These are phyloP conservation scores for Trididemnum miniatum DNA, from an alignment of 23 tunicate species.

Conservation along the genomic window DNA sequence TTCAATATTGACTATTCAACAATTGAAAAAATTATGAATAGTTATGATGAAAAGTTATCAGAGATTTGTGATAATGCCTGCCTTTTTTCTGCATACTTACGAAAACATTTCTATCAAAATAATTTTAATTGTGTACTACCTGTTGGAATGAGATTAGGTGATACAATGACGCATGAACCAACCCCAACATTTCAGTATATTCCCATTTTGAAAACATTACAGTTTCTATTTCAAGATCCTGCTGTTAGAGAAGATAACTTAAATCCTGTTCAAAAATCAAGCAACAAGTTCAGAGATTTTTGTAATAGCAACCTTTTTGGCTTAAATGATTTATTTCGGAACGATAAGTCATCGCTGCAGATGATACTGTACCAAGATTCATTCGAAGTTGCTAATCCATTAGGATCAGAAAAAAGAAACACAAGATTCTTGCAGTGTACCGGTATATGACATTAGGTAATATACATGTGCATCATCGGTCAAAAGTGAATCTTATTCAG, in stretches of 20 bases:
- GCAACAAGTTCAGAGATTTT: neutral
- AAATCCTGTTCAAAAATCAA: neutral
- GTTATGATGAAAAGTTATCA: neutral
- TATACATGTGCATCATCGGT: conserved; percentile 3
- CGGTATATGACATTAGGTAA: conserved; percentile 22
- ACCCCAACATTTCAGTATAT: neutral
- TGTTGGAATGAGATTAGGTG: neutral
- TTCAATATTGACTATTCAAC: neutral
- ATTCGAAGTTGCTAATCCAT: conserved; percentile 30
- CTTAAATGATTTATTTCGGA: neutral
- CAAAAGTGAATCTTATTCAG: conserved; percentile 28
- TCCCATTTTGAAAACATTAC: neutral
- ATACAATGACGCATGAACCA: neutral
- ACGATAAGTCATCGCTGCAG: neutral
- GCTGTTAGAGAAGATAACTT: neutral
- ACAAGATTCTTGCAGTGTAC: conserved; percentile 28
- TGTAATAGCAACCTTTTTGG: neutral
- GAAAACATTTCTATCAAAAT: neutral
- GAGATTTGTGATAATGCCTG: neutral
- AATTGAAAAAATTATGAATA: neutral
- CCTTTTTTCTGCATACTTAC: neutral
- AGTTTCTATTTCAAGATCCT: neutral
- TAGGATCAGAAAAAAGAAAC: conserved; percentile 25
- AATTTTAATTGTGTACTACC: neutral
- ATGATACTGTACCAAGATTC: conserved; percentile 32